Evolutionary conservation across 2,888 invertebrate genomes (phyloP).

Genomic region (Escarpia spicata): DNA sequence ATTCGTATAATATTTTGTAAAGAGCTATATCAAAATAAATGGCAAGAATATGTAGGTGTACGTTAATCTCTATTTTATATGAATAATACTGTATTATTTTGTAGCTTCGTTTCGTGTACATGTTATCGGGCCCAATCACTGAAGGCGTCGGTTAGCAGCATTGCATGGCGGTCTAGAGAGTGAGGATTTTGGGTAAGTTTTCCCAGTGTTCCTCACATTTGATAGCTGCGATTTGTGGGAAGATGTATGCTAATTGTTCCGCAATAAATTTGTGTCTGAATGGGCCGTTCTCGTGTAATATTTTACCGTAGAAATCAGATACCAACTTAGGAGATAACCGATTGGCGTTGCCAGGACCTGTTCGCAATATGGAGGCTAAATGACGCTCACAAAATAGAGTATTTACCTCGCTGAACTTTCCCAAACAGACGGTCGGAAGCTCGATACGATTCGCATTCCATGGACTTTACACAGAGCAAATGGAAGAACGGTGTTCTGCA

Average conservation of each 20-base stretch:
- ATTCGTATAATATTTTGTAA: not conserved
- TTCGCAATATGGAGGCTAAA: constrained; percentile 16
- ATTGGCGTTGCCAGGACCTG: not conserved
- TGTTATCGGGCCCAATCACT: not conserved
- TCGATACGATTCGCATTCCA: not conserved
- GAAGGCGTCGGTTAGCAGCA: constrained; percentile 39
- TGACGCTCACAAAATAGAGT: not conserved
- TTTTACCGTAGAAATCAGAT: not conserved
- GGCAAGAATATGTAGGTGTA: not conserved
- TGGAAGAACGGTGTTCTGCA: not conserved
- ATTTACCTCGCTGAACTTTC: not conserved
- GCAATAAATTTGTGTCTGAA: not conserved
- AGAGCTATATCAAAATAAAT: not conserved
- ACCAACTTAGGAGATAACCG: not conserved
- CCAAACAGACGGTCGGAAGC: not conserved
- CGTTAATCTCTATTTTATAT: not conserved
- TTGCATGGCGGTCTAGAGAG: constrained; percentile 65
- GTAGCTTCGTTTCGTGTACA: not conserved
- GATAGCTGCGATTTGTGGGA: constrained; percentile 33
- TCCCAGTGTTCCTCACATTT: constrained; percentile 62
- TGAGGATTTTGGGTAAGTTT: constrained; percentile 66
- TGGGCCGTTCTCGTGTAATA: not conserved
- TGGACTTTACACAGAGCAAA: not conserved
- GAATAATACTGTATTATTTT: not conserved
- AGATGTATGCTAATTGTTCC: not conserved